phyloP scores from a whole-genome alignment of 2,113 vertebrate genomes.

The Gymnorhina tibicen region DNA sequence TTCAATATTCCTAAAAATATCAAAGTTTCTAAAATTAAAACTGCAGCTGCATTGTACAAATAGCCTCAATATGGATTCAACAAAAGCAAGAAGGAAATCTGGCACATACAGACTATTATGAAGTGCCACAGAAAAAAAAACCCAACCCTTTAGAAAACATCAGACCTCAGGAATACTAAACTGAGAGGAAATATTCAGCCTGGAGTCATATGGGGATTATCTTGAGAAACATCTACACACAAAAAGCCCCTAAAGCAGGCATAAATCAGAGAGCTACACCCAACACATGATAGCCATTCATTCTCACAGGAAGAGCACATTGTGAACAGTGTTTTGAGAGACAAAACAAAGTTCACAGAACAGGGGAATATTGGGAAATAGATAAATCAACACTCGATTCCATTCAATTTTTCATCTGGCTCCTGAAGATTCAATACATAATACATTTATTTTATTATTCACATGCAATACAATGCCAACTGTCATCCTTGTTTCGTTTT shows the following conservation, averaged over 20 bases:
- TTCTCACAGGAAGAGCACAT: constrained; percentile 55
- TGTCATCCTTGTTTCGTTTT: not conserved
- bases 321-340: constrained; percentile 30
- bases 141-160: not conserved
- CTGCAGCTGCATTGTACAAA: constrained; percentile 42
- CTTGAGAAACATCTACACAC: constrained; percentile 41
- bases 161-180: constrained; percentile 33
- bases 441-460: not conserved
- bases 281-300: constrained; percentile 38
- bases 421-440: not conserved
- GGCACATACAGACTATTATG: constrained; percentile 34
- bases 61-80: constrained; percentile 29
- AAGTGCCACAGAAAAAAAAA: not conserved
- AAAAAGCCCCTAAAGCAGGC: constrained; percentile 22
- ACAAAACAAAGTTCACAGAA: constrained; percentile 55
- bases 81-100: constrained; percentile 60
- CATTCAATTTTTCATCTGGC: constrained; percentile 1
- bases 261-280: constrained; percentile 51
- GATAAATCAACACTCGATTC: constrained; percentile 31
- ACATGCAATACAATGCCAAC: not conserved
- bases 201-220: constrained; percentile 23
- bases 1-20: constrained; percentile 56
- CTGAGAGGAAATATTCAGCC: constrained; percentile 15
- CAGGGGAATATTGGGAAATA: constrained; percentile 40
- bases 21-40: constrained; percentile 57